Evolutionary conservation across 2,113 vertebrate genomes (phyloP).

Genomic region (Alligator sinensis): DNA sequence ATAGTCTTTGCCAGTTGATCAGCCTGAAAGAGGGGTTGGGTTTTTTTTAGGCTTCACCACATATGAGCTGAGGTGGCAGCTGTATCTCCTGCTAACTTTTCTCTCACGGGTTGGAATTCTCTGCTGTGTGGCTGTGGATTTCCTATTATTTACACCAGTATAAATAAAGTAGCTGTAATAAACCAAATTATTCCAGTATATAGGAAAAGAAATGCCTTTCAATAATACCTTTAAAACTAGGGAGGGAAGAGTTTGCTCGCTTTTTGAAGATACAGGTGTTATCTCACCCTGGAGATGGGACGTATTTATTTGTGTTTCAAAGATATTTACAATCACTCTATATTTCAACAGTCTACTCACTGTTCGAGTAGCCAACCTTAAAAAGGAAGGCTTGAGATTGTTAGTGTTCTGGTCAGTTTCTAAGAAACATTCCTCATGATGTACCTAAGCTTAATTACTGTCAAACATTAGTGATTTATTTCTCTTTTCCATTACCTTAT

Average conservation of each 20-base stretch:
- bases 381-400: background rate
- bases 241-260: background rate
- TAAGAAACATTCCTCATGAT: background rate
- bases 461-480: background rate
- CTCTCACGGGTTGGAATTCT: background rate
- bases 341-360: background rate
- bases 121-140: background rate
- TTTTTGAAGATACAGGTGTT: background rate
- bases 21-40: background rate
- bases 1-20: background rate
- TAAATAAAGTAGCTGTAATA: background rate
- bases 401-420: background rate
- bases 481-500: background rate
- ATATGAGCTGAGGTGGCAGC: background rate
- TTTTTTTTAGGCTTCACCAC: background rate
- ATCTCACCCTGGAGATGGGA: background rate
- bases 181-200: background rate
- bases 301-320: background rate
- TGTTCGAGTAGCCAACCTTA: background rate
- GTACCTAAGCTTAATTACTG: background rate
- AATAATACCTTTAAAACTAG: background rate
- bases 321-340: accelerated
- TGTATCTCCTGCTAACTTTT: background rate
- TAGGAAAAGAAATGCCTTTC: background rate
- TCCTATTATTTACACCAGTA: background rate